These are phyloP conservation scores for Brotula barbata DNA, from an alignment of 2,797 vertebrate genomes.

Conservation along the genomic window DNA sequence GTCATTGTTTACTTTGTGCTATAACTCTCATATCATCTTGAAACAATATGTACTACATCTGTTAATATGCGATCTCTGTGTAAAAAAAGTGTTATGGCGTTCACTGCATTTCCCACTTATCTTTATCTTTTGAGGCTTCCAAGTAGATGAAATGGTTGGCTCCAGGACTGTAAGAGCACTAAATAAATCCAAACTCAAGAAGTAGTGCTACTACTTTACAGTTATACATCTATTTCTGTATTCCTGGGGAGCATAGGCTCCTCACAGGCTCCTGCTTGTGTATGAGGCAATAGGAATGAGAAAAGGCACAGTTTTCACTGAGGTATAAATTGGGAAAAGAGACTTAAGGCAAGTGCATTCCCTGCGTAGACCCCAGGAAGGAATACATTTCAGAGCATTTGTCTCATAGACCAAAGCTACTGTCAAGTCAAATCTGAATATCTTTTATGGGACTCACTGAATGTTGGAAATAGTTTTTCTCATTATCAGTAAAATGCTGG, in stretches of 20 bases:
- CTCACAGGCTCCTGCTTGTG: constrained; percentile 6
- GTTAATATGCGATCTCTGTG: constrained; percentile 14
- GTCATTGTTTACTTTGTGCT: constrained; percentile 13
- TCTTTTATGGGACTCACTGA: not conserved
- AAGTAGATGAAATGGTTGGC: constrained; percentile 23
- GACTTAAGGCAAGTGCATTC: constrained; percentile 1
- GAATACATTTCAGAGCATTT: not conserved
- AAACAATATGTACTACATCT: constrained; percentile 10
- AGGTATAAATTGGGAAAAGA: not conserved
- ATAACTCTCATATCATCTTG: constrained; percentile 6
- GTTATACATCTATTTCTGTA: constrained; percentile 14
- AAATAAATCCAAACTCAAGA: constrained; percentile 5
- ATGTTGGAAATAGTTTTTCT: constrained; percentile 1
- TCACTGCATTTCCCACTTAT: not conserved
- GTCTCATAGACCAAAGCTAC: not conserved
- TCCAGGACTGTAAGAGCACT: constrained; percentile 4
- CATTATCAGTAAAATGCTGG: not conserved
- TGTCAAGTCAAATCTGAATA: constrained; percentile 1
- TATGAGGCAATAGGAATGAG: constrained; percentile 9
- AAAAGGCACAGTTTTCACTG: not conserved
- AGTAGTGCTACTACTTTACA: not conserved
- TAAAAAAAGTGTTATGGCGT: not conserved
- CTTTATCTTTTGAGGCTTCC: constrained; percentile 10
- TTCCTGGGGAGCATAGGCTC: constrained; percentile 4
- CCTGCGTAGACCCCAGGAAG: not conserved